A percentile compares a stretch with the other conserved stretches of the same genome.
phyloP scores from a whole-genome alignment of 2,113 vertebrate species.

The Numida meleagris region DNA sequence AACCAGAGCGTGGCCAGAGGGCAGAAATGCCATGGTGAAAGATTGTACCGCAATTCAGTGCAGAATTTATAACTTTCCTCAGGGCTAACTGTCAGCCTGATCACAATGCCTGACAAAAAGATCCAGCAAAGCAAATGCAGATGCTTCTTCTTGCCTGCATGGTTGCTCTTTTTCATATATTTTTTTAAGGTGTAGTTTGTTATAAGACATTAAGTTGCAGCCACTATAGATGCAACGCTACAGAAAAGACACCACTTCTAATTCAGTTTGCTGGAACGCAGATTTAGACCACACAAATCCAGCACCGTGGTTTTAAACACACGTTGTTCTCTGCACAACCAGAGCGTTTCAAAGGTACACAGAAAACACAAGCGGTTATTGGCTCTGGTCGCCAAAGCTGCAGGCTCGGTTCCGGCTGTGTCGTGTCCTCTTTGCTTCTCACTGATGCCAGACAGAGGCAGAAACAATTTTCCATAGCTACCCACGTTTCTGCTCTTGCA shows the following conservation, averaged over 20 bases:
- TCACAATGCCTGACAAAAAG: slow-evolving; percentile 73
- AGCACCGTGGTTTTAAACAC: background rate
- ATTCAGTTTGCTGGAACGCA: background rate
- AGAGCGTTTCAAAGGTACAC: background rate
- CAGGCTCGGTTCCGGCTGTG: background rate
- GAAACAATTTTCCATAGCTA: slow-evolving; percentile 24
- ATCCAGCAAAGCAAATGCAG: slow-evolving; percentile 69
- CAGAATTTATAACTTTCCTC: slow-evolving; percentile 79
- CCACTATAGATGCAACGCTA: background rate
- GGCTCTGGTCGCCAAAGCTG: background rate
- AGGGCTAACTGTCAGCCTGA: slow-evolving; percentile 76
- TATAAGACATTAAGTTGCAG: background rate
- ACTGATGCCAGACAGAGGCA: background rate
- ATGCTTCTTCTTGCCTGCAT: slow-evolving; percentile 58
- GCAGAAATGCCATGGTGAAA: slow-evolving; percentile 78
- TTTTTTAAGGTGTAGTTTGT: slow-evolving; percentile 52
- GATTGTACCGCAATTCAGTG: slow-evolving; percentile 76
- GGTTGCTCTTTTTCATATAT: slow-evolving; percentile 55
- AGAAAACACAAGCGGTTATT: background rate
- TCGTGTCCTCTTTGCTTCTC: background rate
- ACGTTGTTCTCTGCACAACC: background rate
- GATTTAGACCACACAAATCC: background rate
- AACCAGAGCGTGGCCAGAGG: slow-evolving; percentile 73
- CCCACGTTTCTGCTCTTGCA: slow-evolving; percentile 47
- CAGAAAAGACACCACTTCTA: fast-evolving